A percentile compares a stretch with the other conserved stretches of the same genome.
phyloP scores from a whole-genome alignment of 2,113 vertebrate genomes.

The Nanger granti region DNA sequence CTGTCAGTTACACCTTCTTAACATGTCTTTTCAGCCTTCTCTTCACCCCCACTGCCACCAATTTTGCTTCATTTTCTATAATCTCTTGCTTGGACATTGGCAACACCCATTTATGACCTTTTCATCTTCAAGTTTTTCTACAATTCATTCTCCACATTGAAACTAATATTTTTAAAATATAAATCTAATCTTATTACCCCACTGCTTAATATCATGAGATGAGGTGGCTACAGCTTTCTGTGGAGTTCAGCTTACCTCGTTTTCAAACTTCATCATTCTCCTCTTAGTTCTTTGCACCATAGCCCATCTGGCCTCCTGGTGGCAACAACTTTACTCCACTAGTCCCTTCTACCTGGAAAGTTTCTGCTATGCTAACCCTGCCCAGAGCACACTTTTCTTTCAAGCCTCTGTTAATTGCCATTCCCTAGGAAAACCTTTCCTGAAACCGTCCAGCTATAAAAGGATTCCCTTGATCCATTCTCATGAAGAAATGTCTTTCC shows the following conservation, averaged over 20 bases:
- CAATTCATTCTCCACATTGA: not conserved
- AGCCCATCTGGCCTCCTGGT: not conserved
- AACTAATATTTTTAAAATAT: not conserved
- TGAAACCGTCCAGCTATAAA: not conserved
- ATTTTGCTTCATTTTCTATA: not conserved
- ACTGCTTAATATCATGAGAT: not conserved
- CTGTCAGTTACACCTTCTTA: not conserved
- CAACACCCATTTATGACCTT: not conserved
- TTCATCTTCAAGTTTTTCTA: not conserved
- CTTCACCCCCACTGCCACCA: not conserved
- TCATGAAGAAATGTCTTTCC: not conserved
- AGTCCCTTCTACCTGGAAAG: not conserved
- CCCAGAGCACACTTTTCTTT: not conserved
- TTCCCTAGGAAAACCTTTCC: not conserved
- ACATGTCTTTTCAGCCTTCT: not conserved
- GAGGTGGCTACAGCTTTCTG: not conserved
- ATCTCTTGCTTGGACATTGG: not conserved
- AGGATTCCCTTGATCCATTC: not conserved
- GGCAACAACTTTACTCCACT: not conserved
- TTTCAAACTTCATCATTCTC: not conserved
- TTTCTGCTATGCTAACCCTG: not conserved
- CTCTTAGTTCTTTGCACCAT: not conserved
- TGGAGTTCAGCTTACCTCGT: not conserved
- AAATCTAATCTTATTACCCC: not conserved
- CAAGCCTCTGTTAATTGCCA: not conserved